Conservation (phyloP, 2,888 invertebrate genomes). For the Rhagophthalmus giganteus region DNA sequence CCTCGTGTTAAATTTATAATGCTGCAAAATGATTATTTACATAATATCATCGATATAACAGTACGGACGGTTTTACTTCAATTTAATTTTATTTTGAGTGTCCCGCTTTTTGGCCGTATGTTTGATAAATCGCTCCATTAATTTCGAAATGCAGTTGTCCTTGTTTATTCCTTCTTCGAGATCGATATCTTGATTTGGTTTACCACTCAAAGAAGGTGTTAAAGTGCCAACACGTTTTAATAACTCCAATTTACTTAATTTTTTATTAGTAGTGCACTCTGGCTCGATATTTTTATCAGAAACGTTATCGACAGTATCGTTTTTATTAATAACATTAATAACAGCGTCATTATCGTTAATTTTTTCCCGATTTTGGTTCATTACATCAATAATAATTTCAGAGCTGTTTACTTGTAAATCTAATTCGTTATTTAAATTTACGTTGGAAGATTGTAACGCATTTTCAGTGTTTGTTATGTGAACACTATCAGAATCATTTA, state of each 20-base stretch:
- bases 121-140: constrained; percentile 72
- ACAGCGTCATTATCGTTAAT: constrained; percentile 9
- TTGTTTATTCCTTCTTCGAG: constrained; percentile 58
- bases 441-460: not conserved
- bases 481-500: not conserved
- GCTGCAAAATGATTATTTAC: constrained; percentile 38
- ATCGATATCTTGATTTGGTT: constrained; percentile 63
- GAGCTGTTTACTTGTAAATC: not conserved
- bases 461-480: not conserved
- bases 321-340: constrained; percentile 8
- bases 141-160: constrained; percentile 64
- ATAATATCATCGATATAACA: too few species aligned
- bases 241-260: constrained; percentile 11
- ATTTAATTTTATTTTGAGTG: constrained; percentile 61
- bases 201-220: constrained; percentile 60
- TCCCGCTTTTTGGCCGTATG: constrained; percentile 64
- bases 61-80: too few species aligned
- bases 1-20: constrained; percentile 54
- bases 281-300: constrained; percentile 35
- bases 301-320: constrained; percentile 40
- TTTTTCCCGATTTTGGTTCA: constrained; percentile 27
- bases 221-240: constrained; percentile 45
- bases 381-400: too few species aligned
- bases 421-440: not conserved
- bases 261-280: constrained; percentile 1